Evolutionary conservation across 2,113 vertebrate species (phyloP).

Genomic region (Saguinus midas): DNA sequence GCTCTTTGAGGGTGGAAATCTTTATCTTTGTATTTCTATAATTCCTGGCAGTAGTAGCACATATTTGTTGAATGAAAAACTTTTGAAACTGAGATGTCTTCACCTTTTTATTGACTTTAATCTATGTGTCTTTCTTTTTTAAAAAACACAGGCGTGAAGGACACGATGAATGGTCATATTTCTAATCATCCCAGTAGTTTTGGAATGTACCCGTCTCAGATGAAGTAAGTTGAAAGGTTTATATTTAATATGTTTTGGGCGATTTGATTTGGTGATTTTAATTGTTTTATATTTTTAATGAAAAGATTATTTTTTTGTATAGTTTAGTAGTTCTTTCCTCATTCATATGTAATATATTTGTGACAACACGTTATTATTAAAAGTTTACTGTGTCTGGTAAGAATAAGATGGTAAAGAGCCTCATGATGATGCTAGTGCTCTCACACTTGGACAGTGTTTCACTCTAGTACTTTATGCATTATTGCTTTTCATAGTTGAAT

Average conservation of each 20-base stretch:
- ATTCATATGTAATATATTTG: background rate
- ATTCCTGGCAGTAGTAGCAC: background rate
- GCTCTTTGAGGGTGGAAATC: background rate
- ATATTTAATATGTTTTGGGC: background rate
- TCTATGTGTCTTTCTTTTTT: conserved; percentile 51
- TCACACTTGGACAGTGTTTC: background rate
- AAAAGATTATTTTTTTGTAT: background rate
- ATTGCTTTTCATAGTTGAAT: background rate
- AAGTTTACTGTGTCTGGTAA: background rate
- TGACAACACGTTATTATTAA: background rate
- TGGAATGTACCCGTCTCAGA: conserved; percentile 82
- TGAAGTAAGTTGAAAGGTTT: conserved; percentile 82
- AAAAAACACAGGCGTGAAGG: conserved; percentile 15
- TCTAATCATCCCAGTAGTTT: conserved; percentile 81
- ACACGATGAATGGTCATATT: conserved; percentile 85
- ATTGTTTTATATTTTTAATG: conserved; percentile 24
- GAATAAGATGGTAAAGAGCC: background rate
- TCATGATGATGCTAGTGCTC: background rate
- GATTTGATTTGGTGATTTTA: background rate
- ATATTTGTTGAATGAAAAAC: conserved; percentile 39
- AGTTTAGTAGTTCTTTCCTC: background rate
- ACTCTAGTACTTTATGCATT: conserved; percentile 11
- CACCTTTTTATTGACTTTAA: background rate
- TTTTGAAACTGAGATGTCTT: background rate
- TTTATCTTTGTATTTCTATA: background rate